Conservation (phyloP, 1,140 invertebrate species). For the Neodiprion fabricii region DNA sequence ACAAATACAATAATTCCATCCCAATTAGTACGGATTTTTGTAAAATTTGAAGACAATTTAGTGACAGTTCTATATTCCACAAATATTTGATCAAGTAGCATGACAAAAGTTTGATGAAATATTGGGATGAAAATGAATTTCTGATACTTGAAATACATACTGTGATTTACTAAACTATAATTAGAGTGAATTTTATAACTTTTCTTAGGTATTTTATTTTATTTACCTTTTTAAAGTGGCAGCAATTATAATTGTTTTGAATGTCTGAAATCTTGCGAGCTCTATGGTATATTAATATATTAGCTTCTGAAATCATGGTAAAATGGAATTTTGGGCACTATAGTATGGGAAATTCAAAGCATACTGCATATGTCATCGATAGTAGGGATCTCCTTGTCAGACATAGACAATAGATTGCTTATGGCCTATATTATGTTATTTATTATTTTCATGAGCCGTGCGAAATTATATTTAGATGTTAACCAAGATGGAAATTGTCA, state of each 20-base stretch:
- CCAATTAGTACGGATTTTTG: neutral
- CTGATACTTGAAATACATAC: neutral
- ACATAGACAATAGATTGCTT: neutral
- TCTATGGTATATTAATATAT: neutral
- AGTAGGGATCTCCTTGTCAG: neutral
- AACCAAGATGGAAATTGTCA: neutral
- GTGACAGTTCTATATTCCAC: no score
- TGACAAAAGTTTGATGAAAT: neutral
- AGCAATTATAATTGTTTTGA: neutral
- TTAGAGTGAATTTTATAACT: neutral
- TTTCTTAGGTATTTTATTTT: neutral
- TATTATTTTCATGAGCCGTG: neutral
- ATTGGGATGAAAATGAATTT: neutral
- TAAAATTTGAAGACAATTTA: no score
- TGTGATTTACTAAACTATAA: neutral
- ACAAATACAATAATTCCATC: neutral
- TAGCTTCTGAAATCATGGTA: neutral
- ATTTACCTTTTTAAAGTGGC: neutral
- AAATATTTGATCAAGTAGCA: no score
- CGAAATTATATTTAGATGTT: neutral
- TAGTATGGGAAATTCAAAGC: neutral
- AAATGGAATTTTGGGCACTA: neutral
- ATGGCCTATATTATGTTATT: slow-evolving; percentile 1
- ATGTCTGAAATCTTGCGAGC: neutral
- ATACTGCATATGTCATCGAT: neutral